These are phyloP conservation scores for Eulemur albifrons DNA, from an alignment of 2,797 vertebrate genomes.

Conservation along the genomic window DNA sequence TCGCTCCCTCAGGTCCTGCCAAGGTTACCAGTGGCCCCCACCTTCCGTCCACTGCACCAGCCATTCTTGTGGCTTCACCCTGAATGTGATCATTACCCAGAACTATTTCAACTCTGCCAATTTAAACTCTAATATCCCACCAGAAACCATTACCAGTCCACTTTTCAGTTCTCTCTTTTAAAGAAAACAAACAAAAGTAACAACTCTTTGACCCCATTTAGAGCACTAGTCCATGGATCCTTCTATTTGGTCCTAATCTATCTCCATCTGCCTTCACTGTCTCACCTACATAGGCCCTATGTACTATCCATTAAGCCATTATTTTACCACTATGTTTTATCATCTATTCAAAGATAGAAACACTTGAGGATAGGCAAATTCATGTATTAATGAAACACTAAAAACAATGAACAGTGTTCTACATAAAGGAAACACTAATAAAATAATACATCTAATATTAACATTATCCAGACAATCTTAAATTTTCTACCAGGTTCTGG, in stretches of 20 bases:
- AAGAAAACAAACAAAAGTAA: conserved; percentile 11
- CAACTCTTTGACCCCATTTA: background rate
- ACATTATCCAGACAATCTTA: background rate
- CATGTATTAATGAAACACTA: background rate
- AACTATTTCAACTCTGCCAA: background rate
- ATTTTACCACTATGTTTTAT: background rate
- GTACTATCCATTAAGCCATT: background rate
- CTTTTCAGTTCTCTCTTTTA: conserved; percentile 23
- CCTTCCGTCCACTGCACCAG: background rate
- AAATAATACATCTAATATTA: conserved; percentile 20
- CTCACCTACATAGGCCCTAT: background rate
- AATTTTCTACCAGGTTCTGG: background rate
- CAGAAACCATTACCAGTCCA: background rate
- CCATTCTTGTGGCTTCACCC: background rate
- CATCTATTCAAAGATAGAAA: background rate
- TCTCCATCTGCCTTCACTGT: background rate
- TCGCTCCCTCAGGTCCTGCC: background rate
- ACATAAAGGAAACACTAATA: background rate
- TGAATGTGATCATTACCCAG: background rate
- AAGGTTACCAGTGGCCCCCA: background rate
- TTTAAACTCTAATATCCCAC: background rate
- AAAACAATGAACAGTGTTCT: background rate
- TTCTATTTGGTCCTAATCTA: background rate
- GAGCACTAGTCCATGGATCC: background rate
- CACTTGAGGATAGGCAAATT: background rate